A percentile compares a stretch with the other conserved stretches of the same genome.
Evolutionary conservation across 2,113 vertebrate genomes (phyloP).

Genomic region (Corydoras maculifer): DNA sequence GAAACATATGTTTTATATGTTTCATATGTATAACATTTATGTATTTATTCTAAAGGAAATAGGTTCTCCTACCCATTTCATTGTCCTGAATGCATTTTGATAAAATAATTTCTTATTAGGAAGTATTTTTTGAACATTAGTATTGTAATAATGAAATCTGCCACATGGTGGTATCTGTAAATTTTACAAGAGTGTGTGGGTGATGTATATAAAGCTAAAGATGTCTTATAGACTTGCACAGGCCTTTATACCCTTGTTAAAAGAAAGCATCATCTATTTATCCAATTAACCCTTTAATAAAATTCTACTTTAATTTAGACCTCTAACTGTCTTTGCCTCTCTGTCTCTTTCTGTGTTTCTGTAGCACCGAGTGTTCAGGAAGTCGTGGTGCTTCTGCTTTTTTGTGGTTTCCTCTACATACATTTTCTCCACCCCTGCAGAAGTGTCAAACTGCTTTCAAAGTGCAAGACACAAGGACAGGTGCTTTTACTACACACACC

Average conservation of each 20-base stretch:
- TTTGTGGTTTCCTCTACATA: conserved; percentile 41
- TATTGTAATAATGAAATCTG: background rate
- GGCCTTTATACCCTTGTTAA: too few species aligned
- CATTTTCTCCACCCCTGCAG: conserved; percentile 11
- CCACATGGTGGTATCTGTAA: conserved; percentile 44
- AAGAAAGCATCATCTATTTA: too few species aligned
- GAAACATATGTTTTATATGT: too few species aligned
- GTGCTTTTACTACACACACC: conserved; percentile 1
- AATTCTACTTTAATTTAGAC: background rate
- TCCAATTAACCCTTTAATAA: too few species aligned
- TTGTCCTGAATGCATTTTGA: too few species aligned
- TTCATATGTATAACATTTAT: too few species aligned
- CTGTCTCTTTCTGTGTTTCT: conserved; percentile 18
- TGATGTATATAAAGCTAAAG: background rate
- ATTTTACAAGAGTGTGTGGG: background rate
- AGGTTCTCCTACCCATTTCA: too few species aligned
- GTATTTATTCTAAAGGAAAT: too few species aligned
- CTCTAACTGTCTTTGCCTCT: conserved; percentile 5
- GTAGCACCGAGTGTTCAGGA: conserved; percentile 36
- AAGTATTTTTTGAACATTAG: background rate
- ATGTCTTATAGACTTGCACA: too few species aligned
- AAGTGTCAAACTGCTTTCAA: background rate
- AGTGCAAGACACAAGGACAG: conserved; percentile 1
- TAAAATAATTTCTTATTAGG: too few species aligned
- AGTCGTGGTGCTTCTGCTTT: conserved; percentile 40